Base-by-base conservation (phyloP, 2,113 vertebrate species). In the Cricetomys ansorgei region DNA sequence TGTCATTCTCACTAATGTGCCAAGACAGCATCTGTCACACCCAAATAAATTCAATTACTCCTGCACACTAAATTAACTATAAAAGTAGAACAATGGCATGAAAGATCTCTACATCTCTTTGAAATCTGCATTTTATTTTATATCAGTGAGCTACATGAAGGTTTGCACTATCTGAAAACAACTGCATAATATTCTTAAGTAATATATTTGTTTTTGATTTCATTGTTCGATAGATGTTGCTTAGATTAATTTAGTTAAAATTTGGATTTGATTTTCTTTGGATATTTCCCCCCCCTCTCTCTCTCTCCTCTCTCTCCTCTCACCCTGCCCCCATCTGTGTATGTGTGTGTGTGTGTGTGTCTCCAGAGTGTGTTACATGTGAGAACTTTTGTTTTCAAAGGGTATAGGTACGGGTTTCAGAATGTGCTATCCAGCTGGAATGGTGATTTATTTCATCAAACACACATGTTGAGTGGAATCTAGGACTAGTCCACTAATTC, bases 371-470 rank as follows among this genome's bases (percentile, higher is more conserved):
- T n/a, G 9, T 80, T n/a, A n/a, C n/a, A n/a, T n/a, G n/a, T n/a
- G n/a, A 12, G 10, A 81, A 72, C 37, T 69, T 64, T 25, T 4
- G 5, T 72, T 62, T 55, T 93, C 64, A 75, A 59, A 80, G 21
- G 7, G 1, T 7, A 62, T n/a, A n/a, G n/a, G n/a, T n/a, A n/a
- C n/a, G 7, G 4, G 43, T 83, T 91, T 84, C 12, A 53, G 23
- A 59, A 70, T 48, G 21, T 67, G 5, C 3, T 91, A 84, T 43
- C 7, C 3, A 88, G 62, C 91, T 84, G n/a, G 34, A 62, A 70
- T 88, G 64, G 40, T 10, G 23, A 69, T 89, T 76, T 92, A n/a
- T 89, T 5, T 90, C 31, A 69, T 89, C 57, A 94, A 87, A 76
- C 64, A 12, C 48, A 77, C 37, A 40, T 8, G 62, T 27, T 43